Conservation (phyloP, 2,888 invertebrate species). For the Caenorhabditis panamensis region DNA sequence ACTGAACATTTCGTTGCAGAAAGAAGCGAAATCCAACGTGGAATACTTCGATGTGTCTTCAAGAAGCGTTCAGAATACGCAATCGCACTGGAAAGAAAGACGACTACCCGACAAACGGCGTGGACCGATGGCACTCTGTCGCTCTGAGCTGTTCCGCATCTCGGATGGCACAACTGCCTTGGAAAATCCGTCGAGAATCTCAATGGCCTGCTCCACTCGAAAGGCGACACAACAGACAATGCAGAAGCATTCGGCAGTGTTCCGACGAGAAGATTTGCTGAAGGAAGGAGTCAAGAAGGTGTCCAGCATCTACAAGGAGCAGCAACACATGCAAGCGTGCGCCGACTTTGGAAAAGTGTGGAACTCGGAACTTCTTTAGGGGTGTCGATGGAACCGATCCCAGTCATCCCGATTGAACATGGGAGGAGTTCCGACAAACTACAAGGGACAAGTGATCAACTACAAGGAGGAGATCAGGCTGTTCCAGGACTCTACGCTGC, state of each 20-base stretch:
- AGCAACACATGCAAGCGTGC: constrained; percentile 85
- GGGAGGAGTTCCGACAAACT: constrained; percentile 99
- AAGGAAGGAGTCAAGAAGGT: constrained; percentile 88
- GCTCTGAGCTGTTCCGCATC: constrained; percentile 86
- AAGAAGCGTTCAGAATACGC: constrained; percentile 87
- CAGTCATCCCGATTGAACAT: constrained; percentile 99
- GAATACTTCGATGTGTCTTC: constrained; percentile 82
- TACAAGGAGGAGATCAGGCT: constrained; percentile 82
- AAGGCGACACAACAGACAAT: constrained; percentile 88
- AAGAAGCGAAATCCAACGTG: background rate
- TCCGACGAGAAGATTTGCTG: constrained; percentile 92
- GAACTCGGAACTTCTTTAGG: no score
- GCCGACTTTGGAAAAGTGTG: constrained; percentile 88
- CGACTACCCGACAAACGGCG: constrained; percentile 25
- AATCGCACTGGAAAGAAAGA: background rate
- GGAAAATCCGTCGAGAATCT: constrained; percentile 94
- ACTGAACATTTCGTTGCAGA: background rate
- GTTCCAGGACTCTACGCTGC: constrained; percentile 94
- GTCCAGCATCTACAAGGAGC: constrained; percentile 87
- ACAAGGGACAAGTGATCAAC: constrained; percentile 89
- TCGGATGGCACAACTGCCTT: constrained; percentile 86
- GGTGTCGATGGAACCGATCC: constrained; percentile 98
- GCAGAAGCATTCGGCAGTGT: constrained; percentile 98
- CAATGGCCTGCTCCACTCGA: constrained; percentile 84
- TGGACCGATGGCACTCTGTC: constrained; percentile 55